phyloP scores from a whole-genome alignment of 1,140 invertebrate genomes.

The Neodiprion pinetum region DNA sequence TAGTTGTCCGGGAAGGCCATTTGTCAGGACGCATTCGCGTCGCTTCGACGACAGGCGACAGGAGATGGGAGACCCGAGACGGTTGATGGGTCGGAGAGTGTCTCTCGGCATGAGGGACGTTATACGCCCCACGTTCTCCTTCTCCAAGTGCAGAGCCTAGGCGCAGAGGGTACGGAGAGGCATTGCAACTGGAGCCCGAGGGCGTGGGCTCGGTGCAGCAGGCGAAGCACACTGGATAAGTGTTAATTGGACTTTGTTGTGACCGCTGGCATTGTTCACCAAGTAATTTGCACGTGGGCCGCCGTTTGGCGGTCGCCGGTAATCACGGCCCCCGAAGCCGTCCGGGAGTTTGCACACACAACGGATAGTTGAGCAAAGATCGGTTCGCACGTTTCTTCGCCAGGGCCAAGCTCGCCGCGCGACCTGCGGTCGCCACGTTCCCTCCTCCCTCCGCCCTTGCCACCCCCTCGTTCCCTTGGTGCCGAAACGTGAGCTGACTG shows the following conservation, averaged over 20 bases:
- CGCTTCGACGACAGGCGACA: constrained; percentile 3
- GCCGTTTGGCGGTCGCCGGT: constrained; percentile 3
- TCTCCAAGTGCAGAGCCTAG: no score
- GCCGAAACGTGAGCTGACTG: constrained; percentile 1
- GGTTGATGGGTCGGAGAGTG: neutral
- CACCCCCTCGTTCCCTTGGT: neutral
- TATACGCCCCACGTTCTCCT: no score
- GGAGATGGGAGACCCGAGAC: constrained; percentile 6
- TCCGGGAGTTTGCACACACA: neutral
- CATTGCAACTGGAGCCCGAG: neutral
- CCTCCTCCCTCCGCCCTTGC: no score
- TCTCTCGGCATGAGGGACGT: no score
- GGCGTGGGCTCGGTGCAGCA: neutral
- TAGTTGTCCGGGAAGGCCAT: neutral
- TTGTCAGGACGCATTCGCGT: constrained; percentile 6
- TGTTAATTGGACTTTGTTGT: constrained; percentile 7
- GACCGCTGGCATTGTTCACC: neutral
- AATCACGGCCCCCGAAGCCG: neutral
- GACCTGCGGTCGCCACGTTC: neutral
- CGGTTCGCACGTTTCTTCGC: constrained; percentile 1
- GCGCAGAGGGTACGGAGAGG: neutral
- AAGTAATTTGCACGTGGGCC: neutral
- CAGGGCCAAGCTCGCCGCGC: neutral
- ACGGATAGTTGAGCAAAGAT: constrained; percentile 2
- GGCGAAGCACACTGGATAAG: neutral